Conservation (phyloP, 2,113 vertebrate species). For the Melanotaenia duboulayi region DNA sequence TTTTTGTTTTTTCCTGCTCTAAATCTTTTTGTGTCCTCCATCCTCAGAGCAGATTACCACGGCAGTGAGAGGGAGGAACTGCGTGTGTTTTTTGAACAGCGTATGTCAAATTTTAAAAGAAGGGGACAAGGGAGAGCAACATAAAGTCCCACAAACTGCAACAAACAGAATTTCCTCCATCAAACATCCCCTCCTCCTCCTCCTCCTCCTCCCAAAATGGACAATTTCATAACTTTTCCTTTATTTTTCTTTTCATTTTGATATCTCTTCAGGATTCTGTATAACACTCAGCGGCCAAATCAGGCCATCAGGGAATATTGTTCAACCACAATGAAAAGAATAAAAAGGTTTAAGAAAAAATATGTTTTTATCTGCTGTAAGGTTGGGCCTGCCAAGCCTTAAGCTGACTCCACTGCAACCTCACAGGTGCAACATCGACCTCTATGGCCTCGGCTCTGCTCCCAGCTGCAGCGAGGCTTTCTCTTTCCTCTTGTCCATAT, state of each 20-base stretch:
- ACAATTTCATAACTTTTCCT: slow-evolving; percentile 83
- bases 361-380: slow-evolving; percentile 81
- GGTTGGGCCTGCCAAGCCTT: slow-evolving; percentile 86
- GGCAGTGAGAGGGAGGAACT: slow-evolving; percentile 88
- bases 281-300: slow-evolving; percentile 91
- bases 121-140: slow-evolving; percentile 74
- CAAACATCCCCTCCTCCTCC: slow-evolving; percentile 83
- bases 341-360: slow-evolving; percentile 80
- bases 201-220: slow-evolving; percentile 81
- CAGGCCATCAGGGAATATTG: slow-evolving; percentile 93
- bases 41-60: slow-evolving; percentile 85
- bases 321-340: slow-evolving; percentile 86
- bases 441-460: slow-evolving; percentile 63
- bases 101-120: slow-evolving; percentile 89
- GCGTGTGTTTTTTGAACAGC: slow-evolving; percentile 91
- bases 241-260: slow-evolving; percentile 62
- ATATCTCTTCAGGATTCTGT: slow-evolving; percentile 90
- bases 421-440: slow-evolving; percentile 76
- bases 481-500: slow-evolving; percentile 44
- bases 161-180: slow-evolving; percentile 86
- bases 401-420: slow-evolving; percentile 82
- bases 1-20: background rate
- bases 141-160: slow-evolving; percentile 83
- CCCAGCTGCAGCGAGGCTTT: slow-evolving; percentile 43
- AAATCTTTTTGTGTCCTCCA: background rate